Conservation (phyloP, 2,888 invertebrate species). For the Halocaridina rubra region DNA sequence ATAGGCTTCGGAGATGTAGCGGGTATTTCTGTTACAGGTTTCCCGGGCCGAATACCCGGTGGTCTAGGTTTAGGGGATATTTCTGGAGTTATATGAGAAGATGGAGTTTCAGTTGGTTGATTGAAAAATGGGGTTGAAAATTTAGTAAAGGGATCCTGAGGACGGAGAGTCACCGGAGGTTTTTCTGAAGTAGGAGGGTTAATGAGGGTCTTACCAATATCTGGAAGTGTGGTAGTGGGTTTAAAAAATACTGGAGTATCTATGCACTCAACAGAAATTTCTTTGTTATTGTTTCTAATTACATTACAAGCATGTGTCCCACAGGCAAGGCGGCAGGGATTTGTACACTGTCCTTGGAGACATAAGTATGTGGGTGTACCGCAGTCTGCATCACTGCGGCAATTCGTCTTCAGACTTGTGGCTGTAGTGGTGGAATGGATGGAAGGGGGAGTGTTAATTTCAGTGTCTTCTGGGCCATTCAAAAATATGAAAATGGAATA, state of each 20-base stretch:
- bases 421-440: conserved; percentile 39
- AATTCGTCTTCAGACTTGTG: conserved; percentile 23
- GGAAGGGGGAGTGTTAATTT: conserved; percentile 43
- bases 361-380: conserved; percentile 38
- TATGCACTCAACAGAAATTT: conserved; percentile 18
- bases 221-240: conserved; percentile 48
- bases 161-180: not conserved
- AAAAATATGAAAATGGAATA: conserved; percentile 47
- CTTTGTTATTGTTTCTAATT: not conserved
- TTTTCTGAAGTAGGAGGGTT: conserved; percentile 2
- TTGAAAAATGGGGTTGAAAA: not conserved
- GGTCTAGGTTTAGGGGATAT: too few relatives aligned
- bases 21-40: too few relatives aligned
- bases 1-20: not conserved
- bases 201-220: conserved; percentile 18
- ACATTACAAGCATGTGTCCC: conserved; percentile 41
- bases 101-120: not conserved
- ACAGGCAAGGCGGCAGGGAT: conserved; percentile 77
- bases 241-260: conserved; percentile 1
- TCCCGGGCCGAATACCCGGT: too few relatives aligned
- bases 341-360: conserved; percentile 76
- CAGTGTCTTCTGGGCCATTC: conserved; percentile 52
- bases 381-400: conserved; percentile 55
- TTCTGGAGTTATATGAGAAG: not conserved
- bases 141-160: not conserved